Base-by-base conservation (phyloP, 2,888 invertebrate genomes). In the Coleophora deauratella region DNA sequence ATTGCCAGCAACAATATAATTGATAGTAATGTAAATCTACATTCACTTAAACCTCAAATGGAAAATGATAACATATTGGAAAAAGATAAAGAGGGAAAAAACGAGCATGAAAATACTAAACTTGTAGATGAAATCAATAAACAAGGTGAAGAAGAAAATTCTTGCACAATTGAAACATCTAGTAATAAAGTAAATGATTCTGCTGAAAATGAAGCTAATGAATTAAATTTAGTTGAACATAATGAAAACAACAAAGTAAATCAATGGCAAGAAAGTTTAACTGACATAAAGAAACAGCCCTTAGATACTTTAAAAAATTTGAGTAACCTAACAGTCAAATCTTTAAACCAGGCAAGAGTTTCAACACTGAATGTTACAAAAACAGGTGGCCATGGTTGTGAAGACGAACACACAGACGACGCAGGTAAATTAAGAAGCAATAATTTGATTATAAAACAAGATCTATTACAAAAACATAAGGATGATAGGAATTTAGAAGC, bases 281-380 rank as follows among this genome's bases (percentile, higher is more conserved):
- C 36, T 11, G 37, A 40, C 30, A n/a, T 21, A 38, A 38, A 45
- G 42, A 37, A 44, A 4, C 58, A 49, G 21, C 55, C 72, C 38
- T 50, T 73, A 42, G 57, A 64, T 39, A 63, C 62, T 2, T 55
- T 78, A 42, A 75, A 75, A 58, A 69, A 63, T 57, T 62, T 78
- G 44, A 66, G 75, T 47, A 68, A 68, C 46, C 54, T 72, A 11
- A 74, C 74, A 38, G 59, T 81, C 2, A 81, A 79, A 57, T 49
- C 77, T 28, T 50, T 72, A 10, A 55, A 37, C 45, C 52, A 63
- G 41, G 51, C 44, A 35, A 59, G 55, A 36, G 55, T 40, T n/a
- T n/a, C n/a, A n/a, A n/a, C n/a, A 21, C 21, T 6, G 21, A 21
- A 21, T 6, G 6, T 21, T 21, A 4, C 21, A 6, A 21, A 6